A percentile compares a stretch with the other conserved stretches of the same genome.
Conservation (phyloP, 1,140 invertebrate genomes). For the Augochlora pura region DNA sequence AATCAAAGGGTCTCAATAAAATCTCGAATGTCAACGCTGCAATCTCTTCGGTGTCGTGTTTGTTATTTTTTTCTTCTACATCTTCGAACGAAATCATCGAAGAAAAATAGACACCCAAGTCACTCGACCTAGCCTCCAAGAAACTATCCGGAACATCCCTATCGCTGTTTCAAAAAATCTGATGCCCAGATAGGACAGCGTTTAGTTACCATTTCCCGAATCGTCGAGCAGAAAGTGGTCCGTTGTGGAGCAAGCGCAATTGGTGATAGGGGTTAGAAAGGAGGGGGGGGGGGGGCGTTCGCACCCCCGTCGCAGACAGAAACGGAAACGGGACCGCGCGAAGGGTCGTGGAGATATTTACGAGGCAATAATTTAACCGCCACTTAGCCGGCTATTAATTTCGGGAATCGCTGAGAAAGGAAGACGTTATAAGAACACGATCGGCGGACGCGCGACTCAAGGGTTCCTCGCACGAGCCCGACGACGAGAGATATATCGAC, state of each 20-base stretch:
- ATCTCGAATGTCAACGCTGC: neutral
- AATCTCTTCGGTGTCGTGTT: neutral
- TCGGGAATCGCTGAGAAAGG: slow-evolving; percentile 75
- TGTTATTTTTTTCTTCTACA: neutral
- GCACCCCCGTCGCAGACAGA: slow-evolving; percentile 60
- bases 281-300: slow-evolving; percentile 30
- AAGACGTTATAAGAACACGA: slow-evolving; percentile 68
- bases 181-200: neutral
- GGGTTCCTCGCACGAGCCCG: slow-evolving; percentile 29
- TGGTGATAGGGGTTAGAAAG: neutral
- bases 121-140: neutral
- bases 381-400: slow-evolving; percentile 78
- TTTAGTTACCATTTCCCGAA: slow-evolving; percentile 32
- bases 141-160: neutral
- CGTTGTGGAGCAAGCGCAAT: slow-evolving; percentile 51
- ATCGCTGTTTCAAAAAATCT: neutral
- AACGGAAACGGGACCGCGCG: slow-evolving; percentile 62
- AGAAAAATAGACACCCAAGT: neutral
- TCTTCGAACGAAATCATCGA: neutral
- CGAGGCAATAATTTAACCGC: slow-evolving; percentile 78
- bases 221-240: slow-evolving; percentile 33
- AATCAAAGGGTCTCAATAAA: no score
- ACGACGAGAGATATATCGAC: slow-evolving; percentile 45
- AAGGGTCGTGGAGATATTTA: slow-evolving; percentile 74
- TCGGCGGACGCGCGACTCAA: slow-evolving; percentile 40